Evolutionary conservation across 2,113 vertebrate species (phyloP).

Genomic region (Planiliza haematocheilus): DNA sequence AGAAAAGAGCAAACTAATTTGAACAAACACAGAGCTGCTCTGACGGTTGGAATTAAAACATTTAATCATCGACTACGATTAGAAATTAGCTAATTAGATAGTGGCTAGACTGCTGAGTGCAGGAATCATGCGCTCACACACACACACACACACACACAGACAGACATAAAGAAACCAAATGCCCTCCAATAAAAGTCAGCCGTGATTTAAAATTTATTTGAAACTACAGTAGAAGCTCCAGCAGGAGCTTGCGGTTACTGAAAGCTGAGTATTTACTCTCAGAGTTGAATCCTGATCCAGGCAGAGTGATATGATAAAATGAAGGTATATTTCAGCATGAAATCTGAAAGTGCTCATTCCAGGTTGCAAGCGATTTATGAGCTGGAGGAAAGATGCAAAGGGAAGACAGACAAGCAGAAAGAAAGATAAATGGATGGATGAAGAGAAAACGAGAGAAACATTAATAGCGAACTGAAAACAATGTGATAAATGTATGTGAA

Average conservation of each 20-base stretch:
- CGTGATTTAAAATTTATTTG: slow-evolving; percentile 4
- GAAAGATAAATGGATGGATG: neutral
- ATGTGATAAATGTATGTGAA: neutral
- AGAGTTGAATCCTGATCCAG: slow-evolving; percentile 6
- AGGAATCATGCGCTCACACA: slow-evolving; percentile 15
- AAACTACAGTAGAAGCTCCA: neutral
- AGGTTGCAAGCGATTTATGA: slow-evolving; percentile 1
- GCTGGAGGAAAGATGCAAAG: neutral
- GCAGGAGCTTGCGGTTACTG: slow-evolving; percentile 1
- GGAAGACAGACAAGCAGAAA: neutral
- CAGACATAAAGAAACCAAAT: neutral
- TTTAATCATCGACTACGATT: slow-evolving; percentile 43
- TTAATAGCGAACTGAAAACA: slow-evolving; percentile 6
- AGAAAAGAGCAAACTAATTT: slow-evolving; percentile 9
- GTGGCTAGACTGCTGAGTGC: slow-evolving; percentile 21
- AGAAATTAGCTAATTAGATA: slow-evolving; percentile 45
- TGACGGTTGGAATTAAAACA: slow-evolving; percentile 42
- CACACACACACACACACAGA: neutral
- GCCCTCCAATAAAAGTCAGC: slow-evolving; percentile 28
- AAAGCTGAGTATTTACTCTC: slow-evolving; percentile 1
- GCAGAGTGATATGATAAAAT: slow-evolving; percentile 3
- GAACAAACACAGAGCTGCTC: slow-evolving; percentile 30
- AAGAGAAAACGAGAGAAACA: slow-evolving; percentile 5
- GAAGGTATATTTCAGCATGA: slow-evolving; percentile 9
- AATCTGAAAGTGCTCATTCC: slow-evolving; percentile 1